phyloP scores from a whole-genome alignment of 1,140 invertebrate genomes.

The Vanessa atalanta region DNA sequence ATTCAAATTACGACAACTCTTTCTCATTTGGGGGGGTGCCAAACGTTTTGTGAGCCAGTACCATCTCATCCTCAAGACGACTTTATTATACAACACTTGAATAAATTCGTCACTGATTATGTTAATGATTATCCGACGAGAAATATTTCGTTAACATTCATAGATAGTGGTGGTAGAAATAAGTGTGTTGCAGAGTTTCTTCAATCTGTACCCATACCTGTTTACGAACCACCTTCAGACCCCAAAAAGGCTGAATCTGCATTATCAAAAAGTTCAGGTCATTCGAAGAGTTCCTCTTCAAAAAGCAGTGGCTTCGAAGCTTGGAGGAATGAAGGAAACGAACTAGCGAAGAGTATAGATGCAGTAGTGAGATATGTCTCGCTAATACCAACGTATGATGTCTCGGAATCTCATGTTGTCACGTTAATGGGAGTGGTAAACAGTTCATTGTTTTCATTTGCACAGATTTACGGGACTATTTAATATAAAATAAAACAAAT shows the following conservation, averaged over 20 bases:
- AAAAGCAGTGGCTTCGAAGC: constrained; percentile 51
- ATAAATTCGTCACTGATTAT: constrained; percentile 62
- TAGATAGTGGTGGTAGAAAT: constrained; percentile 62
- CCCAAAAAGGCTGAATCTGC: constrained; percentile 59
- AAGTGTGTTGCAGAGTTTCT: constrained; percentile 69
- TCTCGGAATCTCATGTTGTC: constrained; percentile 55
- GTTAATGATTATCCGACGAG: constrained; percentile 66
- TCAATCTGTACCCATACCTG: constrained; percentile 59
- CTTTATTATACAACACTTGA: constrained; percentile 62
- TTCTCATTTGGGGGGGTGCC: constrained; percentile 57
- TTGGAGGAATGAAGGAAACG: constrained; percentile 44
- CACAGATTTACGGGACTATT: too few relatives aligned
- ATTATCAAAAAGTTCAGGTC: constrained; percentile 60
- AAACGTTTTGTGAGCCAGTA: constrained; percentile 57
- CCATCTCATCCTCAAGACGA: constrained; percentile 51
- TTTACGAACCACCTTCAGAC: constrained; percentile 58
- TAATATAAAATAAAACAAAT: too few relatives aligned
- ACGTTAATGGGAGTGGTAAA: constrained; percentile 65
- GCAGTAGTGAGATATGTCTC: constrained; percentile 63
- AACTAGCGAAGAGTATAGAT: constrained; percentile 47
- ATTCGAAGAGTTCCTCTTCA: constrained; percentile 66
- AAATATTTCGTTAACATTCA: constrained; percentile 63
- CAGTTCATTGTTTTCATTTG: background rate
- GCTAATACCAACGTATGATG: constrained; percentile 68
- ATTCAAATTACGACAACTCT: constrained; percentile 61